Base-by-base conservation (phyloP, 2,888 invertebrate species). In the Clunio marinus region DNA sequence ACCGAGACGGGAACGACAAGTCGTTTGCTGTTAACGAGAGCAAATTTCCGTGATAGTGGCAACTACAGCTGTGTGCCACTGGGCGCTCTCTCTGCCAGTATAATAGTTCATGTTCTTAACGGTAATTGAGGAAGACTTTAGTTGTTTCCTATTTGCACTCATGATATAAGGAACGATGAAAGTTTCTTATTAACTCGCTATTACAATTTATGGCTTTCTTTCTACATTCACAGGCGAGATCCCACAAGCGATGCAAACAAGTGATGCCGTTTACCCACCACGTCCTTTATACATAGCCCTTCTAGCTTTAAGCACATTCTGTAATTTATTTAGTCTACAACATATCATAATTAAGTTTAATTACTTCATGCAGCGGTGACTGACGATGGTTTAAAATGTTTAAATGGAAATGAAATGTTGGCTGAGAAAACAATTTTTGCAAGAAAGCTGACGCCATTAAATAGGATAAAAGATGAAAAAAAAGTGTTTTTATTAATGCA, bases 11-110 rank as follows among this genome's bases (percentile, higher is more conserved):
- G 92, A 55, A 93, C 93, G 69, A 92, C 93, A 71, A 93, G 92
- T 81, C 87, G 81, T 74, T 83, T 94, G 72, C 85, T 93, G 79
- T 87, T 94, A 72, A 92, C 92, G 28, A 89, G 92, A 75, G 93
- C 93, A 37, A 86, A 89, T 57, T 83, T 91, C 72, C 84, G 87
- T 10, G 92, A 93, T 81, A 91, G 91, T 63, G 93, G 93, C 73
- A 93, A 93, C 81, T 94, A 93, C 78, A 93, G 93, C 45, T 93
- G 93, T 78, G 88, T 90, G 74, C 93, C 93, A 70, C 86, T 88
- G 76, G 89, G 89, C 74, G 90, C 91, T 62, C 88, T 90, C 74
- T 88, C 91, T 1, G 89, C 89, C 57, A 89, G 88, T 57, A 89
- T 91, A 62, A 86, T 88, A 71, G 91, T 93, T 69, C 92, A 92